phyloP scores from a whole-genome alignment of 2,113 vertebrate genomes.

The Stercorarius parasiticus region DNA sequence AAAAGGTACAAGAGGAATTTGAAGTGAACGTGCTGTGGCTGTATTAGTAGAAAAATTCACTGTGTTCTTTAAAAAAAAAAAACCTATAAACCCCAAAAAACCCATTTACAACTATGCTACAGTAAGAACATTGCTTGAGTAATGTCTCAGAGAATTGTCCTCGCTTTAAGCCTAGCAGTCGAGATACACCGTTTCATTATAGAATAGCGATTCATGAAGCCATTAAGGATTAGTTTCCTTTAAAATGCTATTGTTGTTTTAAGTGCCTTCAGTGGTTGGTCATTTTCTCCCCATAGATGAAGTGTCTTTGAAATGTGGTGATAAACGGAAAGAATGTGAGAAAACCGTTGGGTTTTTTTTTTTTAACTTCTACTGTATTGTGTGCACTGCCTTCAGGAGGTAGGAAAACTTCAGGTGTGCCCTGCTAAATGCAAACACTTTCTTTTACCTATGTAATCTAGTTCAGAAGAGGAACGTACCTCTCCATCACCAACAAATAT shows the following conservation, averaged over 20 bases:
- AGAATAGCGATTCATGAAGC: not conserved
- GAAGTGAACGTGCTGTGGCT: not conserved
- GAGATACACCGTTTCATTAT: not conserved
- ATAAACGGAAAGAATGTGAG: not conserved
- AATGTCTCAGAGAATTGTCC: not conserved
- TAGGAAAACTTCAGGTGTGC: not conserved
- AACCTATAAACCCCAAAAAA: not conserved
- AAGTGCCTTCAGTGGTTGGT: not conserved
- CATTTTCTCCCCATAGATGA: not conserved
- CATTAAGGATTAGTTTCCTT: not conserved
- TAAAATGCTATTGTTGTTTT: not conserved
- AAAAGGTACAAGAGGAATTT: not conserved
- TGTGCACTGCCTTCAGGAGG: not conserved
- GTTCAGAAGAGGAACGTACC: not conserved
- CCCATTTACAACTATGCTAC: not conserved
- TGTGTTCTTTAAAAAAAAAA: not conserved
- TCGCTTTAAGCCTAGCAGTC: not conserved
- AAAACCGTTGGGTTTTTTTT: not conserved
- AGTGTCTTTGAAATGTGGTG: not conserved
- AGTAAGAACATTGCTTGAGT: not conserved
- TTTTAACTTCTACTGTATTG: not conserved
- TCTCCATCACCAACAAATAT: not conserved
- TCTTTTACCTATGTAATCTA: not conserved
- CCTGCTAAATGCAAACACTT: not conserved
- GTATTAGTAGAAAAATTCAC: not conserved